phyloP scores from a whole-genome alignment of 1,140 invertebrate genomes.

The Triops cancriformis region DNA sequence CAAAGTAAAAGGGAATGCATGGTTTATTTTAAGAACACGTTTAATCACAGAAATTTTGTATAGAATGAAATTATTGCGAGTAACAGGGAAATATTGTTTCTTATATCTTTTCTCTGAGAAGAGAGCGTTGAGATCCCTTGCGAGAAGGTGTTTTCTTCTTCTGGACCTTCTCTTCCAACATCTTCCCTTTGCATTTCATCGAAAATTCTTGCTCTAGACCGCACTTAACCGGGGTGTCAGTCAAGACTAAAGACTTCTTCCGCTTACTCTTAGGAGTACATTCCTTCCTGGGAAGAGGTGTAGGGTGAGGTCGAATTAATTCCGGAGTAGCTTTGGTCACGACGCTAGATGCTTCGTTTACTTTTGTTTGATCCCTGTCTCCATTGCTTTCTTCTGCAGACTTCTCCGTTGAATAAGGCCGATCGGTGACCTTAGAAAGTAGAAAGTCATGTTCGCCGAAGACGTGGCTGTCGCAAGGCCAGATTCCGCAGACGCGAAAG shows the following conservation, averaged over 20 bases:
- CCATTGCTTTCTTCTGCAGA: conserved; percentile 5
- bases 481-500: conserved; percentile 36
- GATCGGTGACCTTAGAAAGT: conserved; percentile 36
- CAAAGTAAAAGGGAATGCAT: background rate
- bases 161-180: background rate
- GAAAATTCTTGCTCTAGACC: background rate
- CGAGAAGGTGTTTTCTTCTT: background rate
- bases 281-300: background rate
- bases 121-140: background rate
- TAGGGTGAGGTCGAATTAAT: background rate
- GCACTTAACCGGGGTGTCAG: conserved; percentile 2
- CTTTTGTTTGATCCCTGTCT: background rate
- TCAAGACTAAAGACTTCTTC: background rate
- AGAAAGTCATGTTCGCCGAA: conserved; percentile 38
- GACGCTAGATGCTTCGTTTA: background rate
- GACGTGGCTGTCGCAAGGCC: conserved; percentile 36
- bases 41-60: background rate
- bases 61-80: background rate
- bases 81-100: background rate
- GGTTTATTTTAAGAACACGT: background rate
- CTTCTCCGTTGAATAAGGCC: conserved; percentile 28
- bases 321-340: background rate
- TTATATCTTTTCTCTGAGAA: background rate
- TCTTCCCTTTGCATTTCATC: background rate
- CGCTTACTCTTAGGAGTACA: background rate